Percentiles rank a stretch among this genome's conserved stretches.
phyloP scores from a whole-genome alignment of 2,113 vertebrate species.

The Esox niger region DNA sequence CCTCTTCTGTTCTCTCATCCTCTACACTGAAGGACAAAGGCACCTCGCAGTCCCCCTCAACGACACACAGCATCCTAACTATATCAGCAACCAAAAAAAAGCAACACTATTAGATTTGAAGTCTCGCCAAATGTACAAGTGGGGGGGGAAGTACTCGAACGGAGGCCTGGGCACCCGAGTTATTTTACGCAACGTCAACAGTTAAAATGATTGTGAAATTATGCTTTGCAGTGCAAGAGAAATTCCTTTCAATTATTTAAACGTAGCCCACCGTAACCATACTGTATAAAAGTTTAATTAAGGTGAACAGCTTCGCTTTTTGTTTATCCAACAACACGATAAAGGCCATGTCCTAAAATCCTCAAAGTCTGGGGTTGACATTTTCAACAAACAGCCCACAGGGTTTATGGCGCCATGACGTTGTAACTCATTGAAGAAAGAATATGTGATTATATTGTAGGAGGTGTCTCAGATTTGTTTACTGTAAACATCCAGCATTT shows the following conservation, averaged over 20 bases:
- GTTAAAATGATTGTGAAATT: neutral
- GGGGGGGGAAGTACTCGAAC: neutral
- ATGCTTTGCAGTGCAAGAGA: neutral
- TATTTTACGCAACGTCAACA: neutral
- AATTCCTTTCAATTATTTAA: neutral
- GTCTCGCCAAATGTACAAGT: neutral
- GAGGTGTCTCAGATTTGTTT: constrained; percentile 37
- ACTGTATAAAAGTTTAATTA: neutral
- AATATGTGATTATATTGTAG: constrained; percentile 29
- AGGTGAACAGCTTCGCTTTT: neutral
- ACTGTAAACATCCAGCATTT: constrained; percentile 46
- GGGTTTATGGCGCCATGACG: neutral
- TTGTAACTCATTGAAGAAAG: neutral
- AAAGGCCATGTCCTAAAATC: neutral
- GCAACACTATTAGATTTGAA: neutral
- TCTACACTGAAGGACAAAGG: neutral
- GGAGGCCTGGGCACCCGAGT: neutral
- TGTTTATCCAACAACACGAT: neutral
- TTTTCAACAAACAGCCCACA: neutral
- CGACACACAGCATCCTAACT: neutral
- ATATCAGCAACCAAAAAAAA: neutral
- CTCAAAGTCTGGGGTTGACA: neutral
- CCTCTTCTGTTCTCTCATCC: constrained; percentile 29
- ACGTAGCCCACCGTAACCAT: neutral
- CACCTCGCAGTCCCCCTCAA: neutral